A percentile compares a stretch with the other conserved stretches of the same genome.
These are phyloP conservation scores for Invenusta paracnida DNA, from an alignment of 2,888 invertebrate genomes.

Conservation along the genomic window DNA sequence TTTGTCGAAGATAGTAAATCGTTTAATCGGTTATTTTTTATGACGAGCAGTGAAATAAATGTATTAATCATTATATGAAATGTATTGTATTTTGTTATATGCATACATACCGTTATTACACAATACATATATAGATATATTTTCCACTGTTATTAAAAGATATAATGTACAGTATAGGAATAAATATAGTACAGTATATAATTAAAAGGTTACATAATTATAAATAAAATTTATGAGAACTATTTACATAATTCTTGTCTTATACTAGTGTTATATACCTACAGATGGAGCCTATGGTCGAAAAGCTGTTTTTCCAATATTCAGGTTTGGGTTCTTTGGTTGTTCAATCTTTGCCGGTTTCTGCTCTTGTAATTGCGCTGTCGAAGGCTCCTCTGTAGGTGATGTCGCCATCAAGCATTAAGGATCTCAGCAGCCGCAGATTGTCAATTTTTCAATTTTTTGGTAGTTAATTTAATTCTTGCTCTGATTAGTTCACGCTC, in stretches of 20 bases:
- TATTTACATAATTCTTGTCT: no score
- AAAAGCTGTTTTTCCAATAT: not conserved
- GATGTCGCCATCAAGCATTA: slow-evolving; percentile 1
- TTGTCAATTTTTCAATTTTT: not conserved
- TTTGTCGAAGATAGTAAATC: no score
- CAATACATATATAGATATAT: no score
- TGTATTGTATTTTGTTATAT: no score
- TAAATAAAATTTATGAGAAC: not conserved
- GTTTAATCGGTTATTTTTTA: no score
- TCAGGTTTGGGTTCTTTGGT: not conserved
- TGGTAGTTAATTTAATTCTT: not conserved
- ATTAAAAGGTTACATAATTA: not conserved
- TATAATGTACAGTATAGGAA: not conserved
- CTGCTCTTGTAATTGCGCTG: not conserved
- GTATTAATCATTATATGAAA: no score
- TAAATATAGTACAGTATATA: not conserved
- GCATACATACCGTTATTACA: no score
- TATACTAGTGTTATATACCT: no score
- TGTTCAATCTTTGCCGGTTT: not conserved
- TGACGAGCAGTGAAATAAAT: no score
- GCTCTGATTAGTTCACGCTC: slow-evolving; percentile 4
- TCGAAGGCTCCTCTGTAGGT: not conserved
- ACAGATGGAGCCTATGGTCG: not conserved
- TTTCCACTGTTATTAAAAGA: not conserved
- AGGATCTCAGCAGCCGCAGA: not conserved